Conservation (phyloP, 2,888 invertebrate species). For the Belgica antarctica region DNA sequence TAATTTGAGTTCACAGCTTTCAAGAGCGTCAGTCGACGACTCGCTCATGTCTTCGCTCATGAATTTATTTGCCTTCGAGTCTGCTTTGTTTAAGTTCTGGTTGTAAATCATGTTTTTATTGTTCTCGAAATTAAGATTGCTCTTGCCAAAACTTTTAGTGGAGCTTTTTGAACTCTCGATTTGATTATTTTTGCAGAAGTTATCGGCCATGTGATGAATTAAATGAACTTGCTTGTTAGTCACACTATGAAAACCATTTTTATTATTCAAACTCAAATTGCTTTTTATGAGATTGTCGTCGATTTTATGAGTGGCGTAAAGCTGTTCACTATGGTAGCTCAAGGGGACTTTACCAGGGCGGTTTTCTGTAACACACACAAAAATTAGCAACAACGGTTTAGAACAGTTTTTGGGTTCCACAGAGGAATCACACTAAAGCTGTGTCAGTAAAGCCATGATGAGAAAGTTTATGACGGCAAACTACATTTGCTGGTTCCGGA, state of each 20-base stretch:
- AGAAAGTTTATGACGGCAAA: background rate
- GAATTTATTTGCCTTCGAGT: background rate
- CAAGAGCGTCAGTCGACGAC: conserved; percentile 48
- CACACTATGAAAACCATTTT: conserved; percentile 25
- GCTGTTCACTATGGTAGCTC: too few species aligned
- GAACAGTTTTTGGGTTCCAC: background rate
- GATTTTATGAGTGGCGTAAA: too few species aligned
- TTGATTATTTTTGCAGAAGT: background rate
- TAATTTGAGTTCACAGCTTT: conserved; percentile 46
- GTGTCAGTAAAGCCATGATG: conserved; percentile 15
- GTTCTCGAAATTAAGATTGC: conserved; percentile 27
- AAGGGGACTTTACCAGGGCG: too few species aligned
- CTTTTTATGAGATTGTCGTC: conserved; percentile 21
- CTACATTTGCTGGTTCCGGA: too few species aligned
- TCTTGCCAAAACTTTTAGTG: conserved; percentile 10
- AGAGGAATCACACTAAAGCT: conserved; percentile 18
- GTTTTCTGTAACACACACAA: conserved; percentile 1
- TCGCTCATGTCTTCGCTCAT: conserved; percentile 23
- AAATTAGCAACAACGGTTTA: background rate
- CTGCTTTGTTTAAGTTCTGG: conserved; percentile 21
- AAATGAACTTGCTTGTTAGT: conserved; percentile 34
- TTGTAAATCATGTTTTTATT: conserved; percentile 38
- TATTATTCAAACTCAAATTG: conserved; percentile 29
- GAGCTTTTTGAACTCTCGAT: background rate
- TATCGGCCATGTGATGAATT: background rate